Evolutionary conservation across 1,140 invertebrate genomes (phyloP).

Genomic region (Globodera ellingtonae): DNA sequence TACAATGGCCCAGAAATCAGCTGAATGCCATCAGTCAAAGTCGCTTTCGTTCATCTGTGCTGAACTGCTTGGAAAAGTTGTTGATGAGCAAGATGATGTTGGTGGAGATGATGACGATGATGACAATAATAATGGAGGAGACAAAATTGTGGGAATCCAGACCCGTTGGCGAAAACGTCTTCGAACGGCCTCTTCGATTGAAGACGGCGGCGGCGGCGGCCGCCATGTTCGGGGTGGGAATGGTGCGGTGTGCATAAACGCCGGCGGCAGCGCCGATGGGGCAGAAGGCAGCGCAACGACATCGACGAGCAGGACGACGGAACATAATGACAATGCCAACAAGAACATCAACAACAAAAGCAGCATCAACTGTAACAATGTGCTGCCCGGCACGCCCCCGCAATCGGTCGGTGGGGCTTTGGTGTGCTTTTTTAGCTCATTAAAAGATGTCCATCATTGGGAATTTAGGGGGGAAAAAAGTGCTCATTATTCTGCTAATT

Average conservation of each 20-base stretch:
- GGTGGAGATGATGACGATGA: background rate
- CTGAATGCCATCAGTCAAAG: background rate
- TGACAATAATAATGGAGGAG: background rate
- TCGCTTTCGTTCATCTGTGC: too few species aligned
- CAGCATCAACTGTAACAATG: background rate
- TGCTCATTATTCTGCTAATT: background rate
- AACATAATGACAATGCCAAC: too few species aligned
- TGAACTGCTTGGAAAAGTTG: background rate
- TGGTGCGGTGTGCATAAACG: background rate
- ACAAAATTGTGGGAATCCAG: background rate
- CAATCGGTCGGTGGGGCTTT: background rate
- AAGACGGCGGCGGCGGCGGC: background rate
- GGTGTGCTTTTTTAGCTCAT: too few species aligned
- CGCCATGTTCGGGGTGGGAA: background rate
- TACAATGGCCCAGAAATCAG: background rate
- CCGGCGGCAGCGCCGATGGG: background rate
- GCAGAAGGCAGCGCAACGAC: background rate
- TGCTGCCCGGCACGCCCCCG: background rate
- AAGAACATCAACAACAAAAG: background rate
- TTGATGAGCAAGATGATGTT: background rate
- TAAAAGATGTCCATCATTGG: too few species aligned
- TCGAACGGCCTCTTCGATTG: background rate
- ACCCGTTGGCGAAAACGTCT: conserved; percentile 21
- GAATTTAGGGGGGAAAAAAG: background rate
- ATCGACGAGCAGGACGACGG: background rate